Conservation (phyloP, 37 sponge, comb jelly and placozoan genomes). For the Beroe ovata region DNA sequence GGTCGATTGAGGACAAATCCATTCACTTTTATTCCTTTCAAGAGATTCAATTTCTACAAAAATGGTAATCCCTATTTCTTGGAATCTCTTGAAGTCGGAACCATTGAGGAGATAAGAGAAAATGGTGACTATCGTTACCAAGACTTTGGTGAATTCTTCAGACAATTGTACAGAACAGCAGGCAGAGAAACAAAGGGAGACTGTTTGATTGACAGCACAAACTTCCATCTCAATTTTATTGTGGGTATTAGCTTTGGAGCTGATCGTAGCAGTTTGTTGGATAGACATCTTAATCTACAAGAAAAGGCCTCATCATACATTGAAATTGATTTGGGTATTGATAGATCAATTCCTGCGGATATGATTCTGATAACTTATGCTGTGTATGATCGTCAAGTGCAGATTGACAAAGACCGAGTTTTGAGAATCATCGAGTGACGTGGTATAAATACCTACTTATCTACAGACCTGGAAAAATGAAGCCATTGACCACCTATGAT, state of each 20-base stretch:
- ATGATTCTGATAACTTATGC: slow-evolving; percentile 2
- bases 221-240: slow-evolving; percentile 1
- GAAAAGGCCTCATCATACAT: not conserved
- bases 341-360: not conserved
- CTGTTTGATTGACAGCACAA: not conserved
- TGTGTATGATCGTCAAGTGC: not conserved
- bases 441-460: not conserved
- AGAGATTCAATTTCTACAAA: not conserved
- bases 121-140: not conserved
- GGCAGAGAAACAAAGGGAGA: not conserved
- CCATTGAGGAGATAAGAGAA: not conserved
- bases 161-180: not conserved
- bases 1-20: not conserved
- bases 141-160: not conserved
- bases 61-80: not conserved
- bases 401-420: not conserved
- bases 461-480: not conserved
- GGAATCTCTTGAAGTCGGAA: not conserved
- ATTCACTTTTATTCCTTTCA: not conserved
- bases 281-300: not conserved
- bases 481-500: not conserved
- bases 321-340: not conserved
- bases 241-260: not conserved
- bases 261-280: not conserved
- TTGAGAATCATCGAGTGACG: not conserved